Conservation (phyloP, 2,888 invertebrate genomes). For the Drosophila planitibia region DNA sequence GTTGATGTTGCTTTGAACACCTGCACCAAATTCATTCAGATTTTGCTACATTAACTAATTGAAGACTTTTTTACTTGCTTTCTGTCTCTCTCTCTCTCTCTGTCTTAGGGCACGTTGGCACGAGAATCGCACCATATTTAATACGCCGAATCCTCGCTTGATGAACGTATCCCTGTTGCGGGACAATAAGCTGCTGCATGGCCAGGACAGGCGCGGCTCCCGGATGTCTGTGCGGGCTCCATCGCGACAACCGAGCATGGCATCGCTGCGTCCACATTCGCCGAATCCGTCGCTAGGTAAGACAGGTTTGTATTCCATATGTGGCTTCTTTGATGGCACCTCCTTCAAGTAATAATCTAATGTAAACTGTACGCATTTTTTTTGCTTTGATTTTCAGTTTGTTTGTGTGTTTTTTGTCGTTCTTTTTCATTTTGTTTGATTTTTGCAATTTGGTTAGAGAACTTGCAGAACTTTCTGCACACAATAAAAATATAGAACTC, state of each 20-base stretch:
- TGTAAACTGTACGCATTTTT: conserved; percentile 41
- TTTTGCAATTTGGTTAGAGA: conserved; percentile 53
- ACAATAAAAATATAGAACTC: conserved; percentile 47
- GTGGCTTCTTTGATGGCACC: conserved; percentile 46
- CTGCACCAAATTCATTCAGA: neutral
- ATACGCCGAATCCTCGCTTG: conserved; percentile 96
- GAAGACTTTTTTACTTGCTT: neutral
- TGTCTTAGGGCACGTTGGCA: conserved; percentile 93
- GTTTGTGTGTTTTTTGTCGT: conserved; percentile 37
- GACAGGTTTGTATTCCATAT: conserved; percentile 85
- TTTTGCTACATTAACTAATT: conserved; percentile 34
- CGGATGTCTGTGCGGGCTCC: conserved; percentile 92
- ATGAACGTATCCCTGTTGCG: conserved; percentile 95
- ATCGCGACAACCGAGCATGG: conserved; percentile 94
- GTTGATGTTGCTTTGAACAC: neutral
- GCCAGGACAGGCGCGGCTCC: conserved; percentile 92
- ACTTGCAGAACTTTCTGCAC: conserved; percentile 60
- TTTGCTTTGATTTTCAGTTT: conserved; percentile 36
- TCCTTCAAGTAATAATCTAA: conserved; percentile 13
- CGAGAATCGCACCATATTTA: conserved; percentile 96
- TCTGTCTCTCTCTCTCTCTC: neutral
- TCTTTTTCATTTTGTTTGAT: conserved; percentile 38
- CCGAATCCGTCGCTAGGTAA: conserved; percentile 86
- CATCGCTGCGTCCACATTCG: conserved; percentile 92
- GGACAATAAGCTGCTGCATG: conserved; percentile 92